A percentile compares a stretch with the other conserved stretches of the same genome.
phyloP scores from a whole-genome alignment of 2,113 vertebrate genomes.

The Ophiodon elongatus region DNA sequence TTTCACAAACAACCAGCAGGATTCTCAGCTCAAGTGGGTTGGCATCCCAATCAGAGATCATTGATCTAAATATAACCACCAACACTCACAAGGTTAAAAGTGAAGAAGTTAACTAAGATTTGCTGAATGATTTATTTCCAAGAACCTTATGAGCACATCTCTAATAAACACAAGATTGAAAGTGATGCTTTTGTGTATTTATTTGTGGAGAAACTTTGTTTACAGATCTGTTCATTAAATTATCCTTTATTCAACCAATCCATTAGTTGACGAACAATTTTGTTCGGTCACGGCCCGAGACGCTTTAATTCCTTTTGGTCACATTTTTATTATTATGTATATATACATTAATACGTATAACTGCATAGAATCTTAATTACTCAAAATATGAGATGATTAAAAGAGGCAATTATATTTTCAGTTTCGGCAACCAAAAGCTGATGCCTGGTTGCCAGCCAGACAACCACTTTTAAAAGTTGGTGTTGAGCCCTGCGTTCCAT shows the following conservation, averaged over 20 bases:
- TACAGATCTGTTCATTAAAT: background rate
- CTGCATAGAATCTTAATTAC: background rate
- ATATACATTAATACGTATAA: background rate
- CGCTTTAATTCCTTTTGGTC: background rate
- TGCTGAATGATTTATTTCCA: background rate
- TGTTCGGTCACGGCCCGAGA: background rate
- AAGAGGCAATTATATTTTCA: too few relatives aligned
- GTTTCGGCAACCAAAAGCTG: too few relatives aligned
- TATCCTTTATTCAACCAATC: too few relatives aligned
- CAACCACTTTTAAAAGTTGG: too few relatives aligned
- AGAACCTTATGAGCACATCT: background rate
- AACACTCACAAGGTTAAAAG: background rate
- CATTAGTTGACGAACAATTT: too few relatives aligned
- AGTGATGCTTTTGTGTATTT: background rate
- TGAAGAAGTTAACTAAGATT: background rate
- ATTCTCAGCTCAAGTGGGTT: background rate
- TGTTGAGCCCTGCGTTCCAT: background rate
- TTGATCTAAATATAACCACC: conserved; percentile 6
- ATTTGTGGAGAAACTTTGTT: background rate
- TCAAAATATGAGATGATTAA: background rate
- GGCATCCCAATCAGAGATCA: background rate
- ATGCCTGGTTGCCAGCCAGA: too few relatives aligned
- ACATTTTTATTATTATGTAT: too few relatives aligned
- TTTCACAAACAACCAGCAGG: conserved; percentile 1
- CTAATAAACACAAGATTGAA: background rate